A percentile compares a stretch with the other conserved stretches of the same genome.
Conservation (phyloP, 2,113 vertebrate species). For the Amphilophus citrinellus region DNA sequence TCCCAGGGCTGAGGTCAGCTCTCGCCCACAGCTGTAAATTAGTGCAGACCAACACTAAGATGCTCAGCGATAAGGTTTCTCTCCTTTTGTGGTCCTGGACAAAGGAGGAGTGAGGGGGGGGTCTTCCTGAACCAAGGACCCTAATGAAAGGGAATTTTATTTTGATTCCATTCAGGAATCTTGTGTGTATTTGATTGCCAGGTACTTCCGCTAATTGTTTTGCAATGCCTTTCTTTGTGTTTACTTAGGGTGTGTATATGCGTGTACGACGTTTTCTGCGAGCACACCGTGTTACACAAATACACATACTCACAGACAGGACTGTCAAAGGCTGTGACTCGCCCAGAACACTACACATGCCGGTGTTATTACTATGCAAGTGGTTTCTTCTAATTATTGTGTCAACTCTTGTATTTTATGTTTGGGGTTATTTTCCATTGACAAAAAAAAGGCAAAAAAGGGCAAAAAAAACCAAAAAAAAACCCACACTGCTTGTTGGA, state of each 20-base stretch:
- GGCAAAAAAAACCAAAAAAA: neutral
- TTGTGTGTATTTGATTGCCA: conserved; percentile 86
- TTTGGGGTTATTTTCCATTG: conserved; percentile 37
- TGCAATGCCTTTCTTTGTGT: conserved; percentile 81
- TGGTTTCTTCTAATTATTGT: conserved; percentile 76
- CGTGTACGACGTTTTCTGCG: conserved; percentile 77
- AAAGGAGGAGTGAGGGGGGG: neutral
- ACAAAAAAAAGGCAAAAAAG: conserved; percentile 50
- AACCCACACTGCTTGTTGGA: conserved; percentile 71
- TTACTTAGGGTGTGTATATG: conserved; percentile 78
- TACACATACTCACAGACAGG: conserved; percentile 68
- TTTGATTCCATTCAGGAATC: conserved; percentile 97
- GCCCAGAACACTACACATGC: conserved; percentile 80
- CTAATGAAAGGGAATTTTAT: conserved; percentile 90
- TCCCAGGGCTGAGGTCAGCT: conserved; percentile 34
- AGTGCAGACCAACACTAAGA: conserved; percentile 62
- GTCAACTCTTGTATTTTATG: conserved; percentile 39
- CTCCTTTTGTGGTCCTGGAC: conserved; percentile 44
- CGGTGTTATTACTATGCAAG: conserved; percentile 93
- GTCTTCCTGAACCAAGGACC: conserved; percentile 77
- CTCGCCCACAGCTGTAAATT: conserved; percentile 45
- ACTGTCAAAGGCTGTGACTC: conserved; percentile 77
- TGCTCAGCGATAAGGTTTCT: conserved; percentile 57
- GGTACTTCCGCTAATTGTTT: conserved; percentile 85
- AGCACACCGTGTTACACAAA: conserved; percentile 59